A percentile compares a stretch with the other conserved stretches of the same genome.
phyloP scores from a whole-genome alignment of 2,797 vertebrate species.

The Siniperca scherzeri region DNA sequence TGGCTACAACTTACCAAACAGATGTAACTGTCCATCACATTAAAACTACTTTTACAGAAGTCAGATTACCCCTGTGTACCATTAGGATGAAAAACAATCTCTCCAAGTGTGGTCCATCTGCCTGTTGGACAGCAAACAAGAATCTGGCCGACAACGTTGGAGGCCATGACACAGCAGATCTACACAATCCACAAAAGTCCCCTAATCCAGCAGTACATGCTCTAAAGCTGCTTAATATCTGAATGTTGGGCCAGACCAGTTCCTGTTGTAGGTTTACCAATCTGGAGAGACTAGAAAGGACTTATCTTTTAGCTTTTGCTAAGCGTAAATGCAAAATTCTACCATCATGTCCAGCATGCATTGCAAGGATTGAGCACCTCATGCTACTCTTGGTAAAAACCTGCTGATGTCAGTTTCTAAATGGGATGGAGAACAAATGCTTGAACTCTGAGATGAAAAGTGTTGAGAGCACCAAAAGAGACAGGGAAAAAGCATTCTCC shows the following conservation, averaged over 20 bases:
- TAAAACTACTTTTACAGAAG: constrained; percentile 24
- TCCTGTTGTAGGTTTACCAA: constrained; percentile 49
- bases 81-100: constrained; percentile 45
- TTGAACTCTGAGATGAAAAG: constrained; percentile 23
- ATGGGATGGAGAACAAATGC: constrained; percentile 29
- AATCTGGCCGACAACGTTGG: constrained; percentile 19
- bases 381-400: constrained; percentile 29
- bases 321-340: constrained; percentile 52
- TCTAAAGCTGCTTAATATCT: constrained; percentile 75
- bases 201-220: constrained; percentile 66
- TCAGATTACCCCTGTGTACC: constrained; percentile 52
- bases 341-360: constrained; percentile 26
- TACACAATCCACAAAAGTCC: constrained; percentile 65
- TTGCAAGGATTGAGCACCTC: constrained; percentile 54
- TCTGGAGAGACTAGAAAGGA: constrained; percentile 29
- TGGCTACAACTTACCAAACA: background rate
- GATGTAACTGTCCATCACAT: constrained; percentile 3
- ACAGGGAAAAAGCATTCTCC: background rate
- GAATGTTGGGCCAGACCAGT: constrained; percentile 33
- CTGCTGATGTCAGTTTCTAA: constrained; percentile 28
- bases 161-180: constrained; percentile 54
- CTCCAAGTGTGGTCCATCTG: constrained; percentile 33
- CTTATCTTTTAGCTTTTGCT: constrained; percentile 44
- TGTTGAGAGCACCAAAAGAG: constrained; percentile 13
- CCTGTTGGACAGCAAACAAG: constrained; percentile 25